Percentiles rank a stretch among this genome's conserved stretches.
These are phyloP conservation scores for Cheilosia impressa DNA, from an alignment of 2,888 invertebrate genomes.

Conservation along the genomic window DNA sequence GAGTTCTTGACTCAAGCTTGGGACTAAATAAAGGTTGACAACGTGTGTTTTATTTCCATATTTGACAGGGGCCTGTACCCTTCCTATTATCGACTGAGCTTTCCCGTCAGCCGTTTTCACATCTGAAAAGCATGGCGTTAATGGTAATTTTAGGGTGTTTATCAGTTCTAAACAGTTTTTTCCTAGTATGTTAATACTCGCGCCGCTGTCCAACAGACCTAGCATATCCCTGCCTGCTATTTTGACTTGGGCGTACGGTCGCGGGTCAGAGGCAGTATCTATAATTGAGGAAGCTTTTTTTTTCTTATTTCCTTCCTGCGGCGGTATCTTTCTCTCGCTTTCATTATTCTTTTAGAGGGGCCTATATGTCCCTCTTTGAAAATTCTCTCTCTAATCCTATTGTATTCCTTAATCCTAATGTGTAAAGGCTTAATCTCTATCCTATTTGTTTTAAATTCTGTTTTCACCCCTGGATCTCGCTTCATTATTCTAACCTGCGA, in stretches of 20 bases:
- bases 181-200: slow-evolving; percentile 26
- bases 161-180: slow-evolving; percentile 11
- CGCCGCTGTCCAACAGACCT: slow-evolving; percentile 54
- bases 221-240: neutral
- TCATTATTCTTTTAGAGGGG: neutral
- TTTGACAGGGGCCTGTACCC: neutral
- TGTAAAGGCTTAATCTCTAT: no score
- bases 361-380: neutral
- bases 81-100: slow-evolving; percentile 19
- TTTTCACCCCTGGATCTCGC: no score
- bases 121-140: neutral
- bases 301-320: neutral
- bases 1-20: slow-evolving; percentile 11
- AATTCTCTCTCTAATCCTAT: neutral
- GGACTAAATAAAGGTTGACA: no score
- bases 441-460: no score
- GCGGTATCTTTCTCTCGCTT: neutral
- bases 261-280: neutral
- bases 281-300: neutral
- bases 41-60: no score
- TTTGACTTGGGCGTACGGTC: neutral
- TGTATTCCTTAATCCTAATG: neutral
- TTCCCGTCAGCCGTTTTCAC: slow-evolving; percentile 49
- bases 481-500: no score
- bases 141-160: neutral